Base-by-base conservation (phyloP, 2,113 vertebrate genomes). In the Dolichallabes microphthalmus region DNA sequence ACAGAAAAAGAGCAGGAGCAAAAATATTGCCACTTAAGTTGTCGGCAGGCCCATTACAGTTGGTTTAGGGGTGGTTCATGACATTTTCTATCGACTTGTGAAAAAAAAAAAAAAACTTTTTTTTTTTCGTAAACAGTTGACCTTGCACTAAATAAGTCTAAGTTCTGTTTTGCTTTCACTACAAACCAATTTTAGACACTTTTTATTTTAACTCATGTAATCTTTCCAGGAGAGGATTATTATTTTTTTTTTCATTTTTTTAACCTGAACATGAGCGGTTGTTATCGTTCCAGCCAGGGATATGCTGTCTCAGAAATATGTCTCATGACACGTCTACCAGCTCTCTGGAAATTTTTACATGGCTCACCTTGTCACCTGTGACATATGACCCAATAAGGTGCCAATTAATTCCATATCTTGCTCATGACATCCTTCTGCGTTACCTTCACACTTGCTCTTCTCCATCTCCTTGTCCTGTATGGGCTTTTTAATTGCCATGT, bases 361-460 rank as follows among this genome's bases (percentile, higher is more conserved):
- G 76, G 25, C 68, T 88, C 32, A 22, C 35, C 13, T 69, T 63
- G 58, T 86, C 81, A 83, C 32, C 84, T 85, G 74, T 83, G 87
- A 86, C 84, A 86, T 84, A 76, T 84, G 82, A 88, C 76, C 69
- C 69, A 84, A 88, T 82, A 82, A 84, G 79, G 78, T 86, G 82
- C 71, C 85, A 84, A 88, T 86, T 88, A 88, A 86, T 86, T 63
- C 82, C 82, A 79, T 79, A 85, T 86, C 80, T 63, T 35, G 53
- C 53, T 85, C 30, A 27, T 82, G 80, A 22, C 20, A 50, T 80
- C 81, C 58, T 80, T 55, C 84, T 69, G 63, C 73, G 79, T 75
- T 76, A 20, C 69, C 35, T 63, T 77, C 50, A 64, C 45, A 58
- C 32, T 73, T 60, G 76, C 68, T 79, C 50, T 60, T 81, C 32